These are phyloP conservation scores for Penaeus chinensis DNA, from an alignment of 1,140 invertebrate species.

Conservation along the genomic window DNA sequence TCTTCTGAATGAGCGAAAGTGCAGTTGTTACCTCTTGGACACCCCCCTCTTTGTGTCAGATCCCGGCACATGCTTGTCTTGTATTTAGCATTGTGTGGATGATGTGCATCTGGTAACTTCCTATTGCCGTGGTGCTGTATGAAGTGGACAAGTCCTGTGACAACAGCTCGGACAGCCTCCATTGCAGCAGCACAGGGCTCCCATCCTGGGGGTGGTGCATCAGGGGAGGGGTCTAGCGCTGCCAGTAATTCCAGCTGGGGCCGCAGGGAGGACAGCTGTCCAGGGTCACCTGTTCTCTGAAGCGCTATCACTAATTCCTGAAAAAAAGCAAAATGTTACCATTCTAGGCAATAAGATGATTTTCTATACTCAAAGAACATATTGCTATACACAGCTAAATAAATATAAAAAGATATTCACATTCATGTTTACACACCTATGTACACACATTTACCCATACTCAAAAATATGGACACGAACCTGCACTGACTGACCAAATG, in stretches of 20 bases:
- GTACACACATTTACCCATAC: neutral
- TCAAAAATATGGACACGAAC: slow-evolving; percentile 66
- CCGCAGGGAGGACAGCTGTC: slow-evolving; percentile 79
- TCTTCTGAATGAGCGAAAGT: slow-evolving; percentile 93
- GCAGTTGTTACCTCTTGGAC: slow-evolving; percentile 87
- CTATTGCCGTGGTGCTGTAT: slow-evolving; percentile 74
- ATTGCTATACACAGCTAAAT: neutral
- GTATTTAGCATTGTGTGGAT: slow-evolving; percentile 81
- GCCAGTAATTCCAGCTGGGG: slow-evolving; percentile 87
- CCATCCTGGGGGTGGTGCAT: slow-evolving; percentile 65
- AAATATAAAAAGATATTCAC: slow-evolving; percentile 3
- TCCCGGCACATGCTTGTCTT: slow-evolving; percentile 94
- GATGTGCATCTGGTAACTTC: slow-evolving; percentile 68
- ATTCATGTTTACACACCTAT: neutral
- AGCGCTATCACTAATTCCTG: slow-evolving; percentile 92
- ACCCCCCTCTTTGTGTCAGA: slow-evolving; percentile 79
- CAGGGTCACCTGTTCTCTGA: slow-evolving; percentile 90
- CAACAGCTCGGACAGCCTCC: slow-evolving; percentile 83
- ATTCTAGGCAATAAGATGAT: neutral
- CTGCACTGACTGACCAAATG: slow-evolving; percentile 89
- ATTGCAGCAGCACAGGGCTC: slow-evolving; percentile 76
- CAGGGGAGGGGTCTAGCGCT: slow-evolving; percentile 78
- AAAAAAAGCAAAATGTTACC: slow-evolving; percentile 70
- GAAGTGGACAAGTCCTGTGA: slow-evolving; percentile 87
- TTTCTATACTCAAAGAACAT: neutral